Percentiles rank a stretch among this genome's conserved stretches.
phyloP scores from a whole-genome alignment of 1,140 invertebrate species.

The Saccostrea glomerata region DNA sequence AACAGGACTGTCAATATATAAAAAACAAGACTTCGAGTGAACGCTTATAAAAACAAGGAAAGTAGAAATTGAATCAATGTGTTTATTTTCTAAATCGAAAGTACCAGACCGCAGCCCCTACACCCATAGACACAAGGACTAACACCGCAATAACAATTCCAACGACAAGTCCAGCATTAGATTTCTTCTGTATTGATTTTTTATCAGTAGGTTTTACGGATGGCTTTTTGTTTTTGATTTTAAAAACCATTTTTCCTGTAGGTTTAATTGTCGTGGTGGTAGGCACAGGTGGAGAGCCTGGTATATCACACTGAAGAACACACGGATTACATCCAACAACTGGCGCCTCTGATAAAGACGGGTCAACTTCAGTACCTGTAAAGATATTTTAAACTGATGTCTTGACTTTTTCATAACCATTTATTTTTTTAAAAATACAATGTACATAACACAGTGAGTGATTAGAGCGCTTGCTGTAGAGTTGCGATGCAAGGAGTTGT shows the following conservation, averaged over 20 bases:
- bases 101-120: not conserved
- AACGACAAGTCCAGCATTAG: constrained; percentile 5
- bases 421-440: not conserved
- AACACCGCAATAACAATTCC: not conserved
- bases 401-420: no score
- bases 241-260: not conserved
- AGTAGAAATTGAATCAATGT: not conserved
- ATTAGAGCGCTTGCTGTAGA: not conserved
- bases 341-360: not conserved
- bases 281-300: not conserved
- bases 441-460: not conserved
- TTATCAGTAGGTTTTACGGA: not conserved
- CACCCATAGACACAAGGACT: not conserved
- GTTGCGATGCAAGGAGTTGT: not conserved
- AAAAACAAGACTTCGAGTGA: no score
- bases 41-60: no score
- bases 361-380: not conserved
- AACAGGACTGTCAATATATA: no score
- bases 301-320: constrained; percentile 18
- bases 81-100: constrained; percentile 13
- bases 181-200: not conserved
- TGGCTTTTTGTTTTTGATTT: not conserved
- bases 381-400: not conserved
- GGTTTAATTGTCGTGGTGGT: not conserved
- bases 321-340: constrained; percentile 26